These are phyloP conservation scores for Odontomyia ornata DNA, from an alignment of 2,888 invertebrate species.

Conservation along the genomic window DNA sequence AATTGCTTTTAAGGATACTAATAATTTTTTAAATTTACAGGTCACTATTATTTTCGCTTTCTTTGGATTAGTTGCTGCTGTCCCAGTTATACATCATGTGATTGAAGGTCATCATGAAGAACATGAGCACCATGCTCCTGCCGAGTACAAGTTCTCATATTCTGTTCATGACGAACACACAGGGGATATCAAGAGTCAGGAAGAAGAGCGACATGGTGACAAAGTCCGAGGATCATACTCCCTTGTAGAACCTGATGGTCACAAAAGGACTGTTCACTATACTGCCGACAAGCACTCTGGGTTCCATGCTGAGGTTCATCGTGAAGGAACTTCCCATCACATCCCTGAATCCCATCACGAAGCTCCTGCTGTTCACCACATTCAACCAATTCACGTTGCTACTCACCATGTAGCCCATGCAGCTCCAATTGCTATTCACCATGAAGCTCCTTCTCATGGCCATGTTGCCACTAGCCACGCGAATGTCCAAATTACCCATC, in stretches of 20 bases:
- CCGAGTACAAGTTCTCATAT: constrained; percentile 62
- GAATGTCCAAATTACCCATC: not conserved
- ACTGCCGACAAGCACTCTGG: constrained; percentile 61
- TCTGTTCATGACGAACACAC: constrained; percentile 62
- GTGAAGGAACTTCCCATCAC: constrained; percentile 29
- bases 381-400: not conserved
- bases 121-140: constrained; percentile 53
- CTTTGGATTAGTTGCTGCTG: not conserved
- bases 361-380: not conserved
- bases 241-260: constrained; percentile 62
- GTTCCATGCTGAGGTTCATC: constrained; percentile 61
- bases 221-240: constrained; percentile 62
- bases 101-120: constrained; percentile 5
- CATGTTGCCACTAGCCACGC: constrained; percentile 16
- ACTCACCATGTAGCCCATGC: not conserved
- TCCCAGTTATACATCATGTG: constrained; percentile 10
- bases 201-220: constrained; percentile 62
- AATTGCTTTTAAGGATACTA: too few species aligned
- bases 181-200: constrained; percentile 63
- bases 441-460: constrained; percentile 59
- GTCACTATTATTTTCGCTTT: constrained; percentile 6
- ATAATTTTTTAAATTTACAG: not conserved
- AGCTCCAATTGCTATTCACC: not conserved
- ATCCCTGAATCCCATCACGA: not conserved
- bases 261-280: constrained; percentile 62